Evolutionary conservation across 2,888 invertebrate species (phyloP).

Genomic region (Leucophenga montana): DNA sequence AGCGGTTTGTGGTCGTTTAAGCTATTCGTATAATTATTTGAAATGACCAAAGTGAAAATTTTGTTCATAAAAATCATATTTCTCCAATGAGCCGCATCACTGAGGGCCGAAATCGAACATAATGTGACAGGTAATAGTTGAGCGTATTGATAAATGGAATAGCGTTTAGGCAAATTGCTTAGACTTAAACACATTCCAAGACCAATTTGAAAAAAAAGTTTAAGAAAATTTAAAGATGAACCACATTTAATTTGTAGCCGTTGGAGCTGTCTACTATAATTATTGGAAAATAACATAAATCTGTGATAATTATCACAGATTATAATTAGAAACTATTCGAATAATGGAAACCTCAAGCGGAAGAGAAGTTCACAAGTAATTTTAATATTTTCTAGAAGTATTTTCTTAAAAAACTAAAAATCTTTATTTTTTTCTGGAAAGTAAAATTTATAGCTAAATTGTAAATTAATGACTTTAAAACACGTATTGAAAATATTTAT

Average conservation of each 20-base stretch:
- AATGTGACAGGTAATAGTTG: conserved; percentile 70
- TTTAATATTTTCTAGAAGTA: conserved; percentile 6
- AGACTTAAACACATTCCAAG: conserved; percentile 25
- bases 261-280: conserved; percentile 27
- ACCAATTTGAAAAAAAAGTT: too few relatives aligned
- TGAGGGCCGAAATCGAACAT: conserved; percentile 59
- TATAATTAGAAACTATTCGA: conserved; percentile 6
- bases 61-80: conserved; percentile 53
- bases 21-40: conserved; percentile 66
- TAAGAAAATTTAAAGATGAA: conserved; percentile 41
- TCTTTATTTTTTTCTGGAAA: conserved; percentile 12
- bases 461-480: conserved; percentile 48
- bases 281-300: conserved; percentile 17
- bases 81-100: conserved; percentile 42
- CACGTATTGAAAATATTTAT: conserved; percentile 35
- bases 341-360: neutral
- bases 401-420: neutral
- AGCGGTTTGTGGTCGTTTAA: conserved; percentile 59
- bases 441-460: conserved; percentile 41
- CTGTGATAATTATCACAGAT: conserved; percentile 2
- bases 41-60: conserved; percentile 66
- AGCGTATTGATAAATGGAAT: conserved; percentile 64
- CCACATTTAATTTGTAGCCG: conserved; percentile 59
- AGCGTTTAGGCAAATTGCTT: conserved; percentile 51
- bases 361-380: neutral